Evolutionary conservation across 2,888 invertebrate genomes (phyloP).

Genomic region (Muschampia plurimacula): DNA sequence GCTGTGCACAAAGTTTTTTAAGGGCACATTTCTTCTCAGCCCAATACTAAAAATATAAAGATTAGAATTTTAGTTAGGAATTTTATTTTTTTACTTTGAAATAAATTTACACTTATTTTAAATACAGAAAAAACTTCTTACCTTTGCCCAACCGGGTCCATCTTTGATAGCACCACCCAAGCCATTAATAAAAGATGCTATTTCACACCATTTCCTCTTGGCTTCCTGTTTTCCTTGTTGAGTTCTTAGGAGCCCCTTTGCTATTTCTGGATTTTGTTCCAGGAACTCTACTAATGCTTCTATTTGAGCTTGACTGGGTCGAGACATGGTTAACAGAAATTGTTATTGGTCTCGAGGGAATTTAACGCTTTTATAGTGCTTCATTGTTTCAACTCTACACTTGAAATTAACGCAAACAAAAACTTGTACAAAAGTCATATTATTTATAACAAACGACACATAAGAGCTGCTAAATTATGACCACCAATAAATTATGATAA

Average conservation of each 20-base stretch:
- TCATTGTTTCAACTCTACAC: no score
- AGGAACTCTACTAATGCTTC: conserved; percentile 36
- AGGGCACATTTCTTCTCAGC: conserved; percentile 11
- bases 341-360: no score
- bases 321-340: not conserved
- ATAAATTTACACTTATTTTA: not conserved
- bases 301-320: conserved; percentile 15
- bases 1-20: not conserved
- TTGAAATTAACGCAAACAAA: no score
- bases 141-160: conserved; percentile 9
- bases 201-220: conserved; percentile 20
- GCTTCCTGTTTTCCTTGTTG: conserved; percentile 12
- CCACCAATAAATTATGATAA: no score
- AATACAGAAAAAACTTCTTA: not conserved
- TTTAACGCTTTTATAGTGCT: no score
- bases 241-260: conserved; percentile 37
- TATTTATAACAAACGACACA: no score
- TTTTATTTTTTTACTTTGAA: not conserved
- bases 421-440: no score
- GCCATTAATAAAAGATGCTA: conserved; percentile 21
- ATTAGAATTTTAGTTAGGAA: not conserved
- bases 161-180: conserved; percentile 39
- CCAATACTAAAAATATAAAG: conserved; percentile 1
- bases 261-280: conserved; percentile 35
- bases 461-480: no score